Conservation (phyloP, 2,888 invertebrate species). For the Catotricha subobsoleta region DNA sequence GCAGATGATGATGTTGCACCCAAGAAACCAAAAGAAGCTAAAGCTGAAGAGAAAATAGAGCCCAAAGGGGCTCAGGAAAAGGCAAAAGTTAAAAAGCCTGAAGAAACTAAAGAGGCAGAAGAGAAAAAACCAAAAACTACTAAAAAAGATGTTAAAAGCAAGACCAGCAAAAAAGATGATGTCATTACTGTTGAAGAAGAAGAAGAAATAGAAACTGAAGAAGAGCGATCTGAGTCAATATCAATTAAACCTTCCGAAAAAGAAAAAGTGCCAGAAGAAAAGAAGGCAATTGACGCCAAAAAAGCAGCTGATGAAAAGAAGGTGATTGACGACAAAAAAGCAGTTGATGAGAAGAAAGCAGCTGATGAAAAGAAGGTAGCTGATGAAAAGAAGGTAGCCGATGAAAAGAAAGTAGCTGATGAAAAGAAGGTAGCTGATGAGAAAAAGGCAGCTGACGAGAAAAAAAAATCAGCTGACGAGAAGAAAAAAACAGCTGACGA, state of each 20-base stretch:
- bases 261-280: not conserved
- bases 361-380: constrained; percentile 23
- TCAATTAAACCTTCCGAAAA: constrained; percentile 21
- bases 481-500: constrained; percentile 9
- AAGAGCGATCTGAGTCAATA: constrained; percentile 15
- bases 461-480: constrained; percentile 9
- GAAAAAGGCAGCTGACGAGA: constrained; percentile 11
- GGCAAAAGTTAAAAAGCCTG: no score
- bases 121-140: constrained; percentile 5
- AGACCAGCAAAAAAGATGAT: constrained; percentile 9
- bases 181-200: constrained; percentile 9
- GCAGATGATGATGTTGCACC: constrained; percentile 1
- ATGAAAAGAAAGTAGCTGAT: constrained; percentile 6
- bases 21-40: not conserved
- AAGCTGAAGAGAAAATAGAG: no score
- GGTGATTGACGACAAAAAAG: constrained; percentile 22
- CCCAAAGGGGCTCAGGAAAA: no score
- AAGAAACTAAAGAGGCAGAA: constrained; percentile 6
- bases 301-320: constrained; percentile 13
- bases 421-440: constrained; percentile 8
- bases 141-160: constrained; percentile 11
- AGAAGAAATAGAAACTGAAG: constrained; percentile 11
- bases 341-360: constrained; percentile 25
- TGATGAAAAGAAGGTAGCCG: constrained; percentile 21
- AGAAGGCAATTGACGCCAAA: constrained; percentile 10